These are phyloP conservation scores for Conopomorpha cramerella DNA, from an alignment of 1,140 invertebrate species.

Conservation along the genomic window DNA sequence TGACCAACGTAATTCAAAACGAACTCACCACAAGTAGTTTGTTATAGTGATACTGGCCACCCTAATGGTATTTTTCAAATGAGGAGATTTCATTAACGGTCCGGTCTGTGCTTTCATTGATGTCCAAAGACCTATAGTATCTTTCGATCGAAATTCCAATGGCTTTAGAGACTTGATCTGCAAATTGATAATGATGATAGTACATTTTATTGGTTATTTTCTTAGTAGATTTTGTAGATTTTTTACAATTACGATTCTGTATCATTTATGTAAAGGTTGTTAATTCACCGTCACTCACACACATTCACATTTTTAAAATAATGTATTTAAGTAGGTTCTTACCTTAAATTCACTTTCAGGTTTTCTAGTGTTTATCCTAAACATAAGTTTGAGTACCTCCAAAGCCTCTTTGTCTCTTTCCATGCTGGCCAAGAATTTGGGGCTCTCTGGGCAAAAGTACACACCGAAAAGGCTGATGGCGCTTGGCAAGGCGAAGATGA, in stretches of 20 bases:
- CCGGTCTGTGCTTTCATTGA: conserved; percentile 24
- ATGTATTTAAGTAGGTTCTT: too few relatives aligned
- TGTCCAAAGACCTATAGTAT: conserved; percentile 19
- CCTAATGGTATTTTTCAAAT: conserved; percentile 28
- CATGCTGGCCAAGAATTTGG: conserved; percentile 65
- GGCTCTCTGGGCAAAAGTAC: conserved; percentile 69
- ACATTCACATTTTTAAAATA: too few relatives aligned
- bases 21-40: too few relatives aligned
- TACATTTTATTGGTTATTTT: too few relatives aligned
- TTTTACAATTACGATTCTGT: too few relatives aligned
- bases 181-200: too few relatives aligned
- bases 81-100: conserved; percentile 28
- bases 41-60: too few relatives aligned
- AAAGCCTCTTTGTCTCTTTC: conserved; percentile 61
- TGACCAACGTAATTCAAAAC: too few relatives aligned
- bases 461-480: conserved; percentile 61
- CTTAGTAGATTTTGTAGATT: too few relatives aligned
- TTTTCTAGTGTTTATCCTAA: conserved; percentile 58
- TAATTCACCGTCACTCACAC: too few relatives aligned
- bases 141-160: conserved; percentile 32
- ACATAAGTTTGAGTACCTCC: conserved; percentile 57
- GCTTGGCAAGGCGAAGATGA: conserved; percentile 65
- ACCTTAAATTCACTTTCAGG: conserved; percentile 20
- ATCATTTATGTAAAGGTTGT: too few relatives aligned
- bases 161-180: background rate